These are phyloP conservation scores for Bugula neritina DNA, from an alignment of 2,888 invertebrate species.

Conservation along the genomic window DNA sequence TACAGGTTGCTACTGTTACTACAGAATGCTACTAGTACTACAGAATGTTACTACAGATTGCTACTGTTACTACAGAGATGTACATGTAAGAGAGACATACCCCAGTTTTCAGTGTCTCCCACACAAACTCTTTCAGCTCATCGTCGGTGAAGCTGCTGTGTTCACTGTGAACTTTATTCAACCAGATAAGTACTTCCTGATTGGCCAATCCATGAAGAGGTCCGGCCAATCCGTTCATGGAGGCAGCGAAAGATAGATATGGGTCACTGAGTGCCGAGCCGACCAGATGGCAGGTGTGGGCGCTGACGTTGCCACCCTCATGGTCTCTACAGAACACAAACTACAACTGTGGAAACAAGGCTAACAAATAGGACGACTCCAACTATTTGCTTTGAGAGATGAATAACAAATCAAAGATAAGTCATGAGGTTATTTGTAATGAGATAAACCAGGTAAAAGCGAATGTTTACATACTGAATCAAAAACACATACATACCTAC, in stretches of 20 bases:
- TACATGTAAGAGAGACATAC: too few species aligned
- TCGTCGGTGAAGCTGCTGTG: conserved; percentile 78
- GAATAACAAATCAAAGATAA: too few species aligned
- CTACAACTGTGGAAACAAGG: background rate
- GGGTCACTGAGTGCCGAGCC: conserved; percentile 90
- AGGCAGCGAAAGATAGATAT: conserved; percentile 83
- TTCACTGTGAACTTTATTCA: conserved; percentile 79
- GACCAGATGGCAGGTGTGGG: conserved; percentile 87
- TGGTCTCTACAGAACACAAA: conserved; percentile 66
- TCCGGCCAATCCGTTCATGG: conserved; percentile 88
- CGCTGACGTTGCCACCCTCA: conserved; percentile 93
- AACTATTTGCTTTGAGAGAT: too few species aligned
- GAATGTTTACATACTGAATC: too few species aligned
- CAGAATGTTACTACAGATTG: too few species aligned
- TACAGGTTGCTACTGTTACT: too few species aligned
- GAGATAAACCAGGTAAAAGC: too few species aligned
- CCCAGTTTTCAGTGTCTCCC: conserved; percentile 91
- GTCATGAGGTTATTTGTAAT: too few species aligned
- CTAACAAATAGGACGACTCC: background rate
- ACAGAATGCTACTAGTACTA: too few species aligned
- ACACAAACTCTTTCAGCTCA: conserved; percentile 88
- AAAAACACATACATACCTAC: too few species aligned
- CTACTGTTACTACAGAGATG: too few species aligned
- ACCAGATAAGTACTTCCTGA: conserved; percentile 83
- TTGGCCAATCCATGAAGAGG: conserved; percentile 93